Conservation (phyloP, 30 jellyfish, hydroid and myxozoan species). For the Aurelia aurita complex sp. Pacific region DNA sequence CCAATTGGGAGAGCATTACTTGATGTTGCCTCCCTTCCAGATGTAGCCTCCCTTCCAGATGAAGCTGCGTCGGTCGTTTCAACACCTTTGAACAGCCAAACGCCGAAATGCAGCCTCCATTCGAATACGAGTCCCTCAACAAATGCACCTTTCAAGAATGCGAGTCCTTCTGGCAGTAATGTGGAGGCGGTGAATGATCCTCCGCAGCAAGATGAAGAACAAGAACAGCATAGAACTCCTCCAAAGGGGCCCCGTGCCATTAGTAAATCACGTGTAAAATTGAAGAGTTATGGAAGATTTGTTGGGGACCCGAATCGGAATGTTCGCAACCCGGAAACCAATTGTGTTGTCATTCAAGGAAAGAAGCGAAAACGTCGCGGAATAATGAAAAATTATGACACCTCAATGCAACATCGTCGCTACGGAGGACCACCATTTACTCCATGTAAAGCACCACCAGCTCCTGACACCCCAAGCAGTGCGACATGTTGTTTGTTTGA, state of each 20-base stretch:
- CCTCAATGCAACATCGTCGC: slow-evolving; percentile 43
- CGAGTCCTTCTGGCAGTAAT: background rate
- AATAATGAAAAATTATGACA: slow-evolving; percentile 2
- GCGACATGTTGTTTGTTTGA: slow-evolving; percentile 86
- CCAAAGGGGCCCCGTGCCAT: background rate
- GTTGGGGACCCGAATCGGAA: slow-evolving; percentile 45
- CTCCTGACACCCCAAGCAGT: slow-evolving; percentile 83
- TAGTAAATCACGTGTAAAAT: background rate
- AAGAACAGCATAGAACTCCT: background rate
- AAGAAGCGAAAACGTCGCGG: slow-evolving; percentile 25
- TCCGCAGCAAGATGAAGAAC: background rate
- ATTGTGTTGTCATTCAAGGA: slow-evolving; percentile 58
- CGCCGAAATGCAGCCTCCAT: background rate
- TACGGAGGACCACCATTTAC: slow-evolving; percentile 96
- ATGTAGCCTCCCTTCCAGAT: background rate
- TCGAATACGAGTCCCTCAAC: background rate
- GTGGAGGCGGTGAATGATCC: slow-evolving; percentile 5
- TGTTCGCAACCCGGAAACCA: slow-evolving; percentile 45
- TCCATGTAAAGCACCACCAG: slow-evolving; percentile 92
- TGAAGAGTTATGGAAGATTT: slow-evolving; percentile 13
- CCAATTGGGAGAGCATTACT: background rate
- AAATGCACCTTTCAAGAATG: background rate
- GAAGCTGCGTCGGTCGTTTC: background rate
- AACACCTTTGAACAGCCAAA: background rate
- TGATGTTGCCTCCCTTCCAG: background rate